A percentile compares a stretch with the other conserved stretches of the same genome.
These are phyloP conservation scores for Sitta carolinensis DNA, from an alignment of 2,797 vertebrate genomes.

Conservation along the genomic window DNA sequence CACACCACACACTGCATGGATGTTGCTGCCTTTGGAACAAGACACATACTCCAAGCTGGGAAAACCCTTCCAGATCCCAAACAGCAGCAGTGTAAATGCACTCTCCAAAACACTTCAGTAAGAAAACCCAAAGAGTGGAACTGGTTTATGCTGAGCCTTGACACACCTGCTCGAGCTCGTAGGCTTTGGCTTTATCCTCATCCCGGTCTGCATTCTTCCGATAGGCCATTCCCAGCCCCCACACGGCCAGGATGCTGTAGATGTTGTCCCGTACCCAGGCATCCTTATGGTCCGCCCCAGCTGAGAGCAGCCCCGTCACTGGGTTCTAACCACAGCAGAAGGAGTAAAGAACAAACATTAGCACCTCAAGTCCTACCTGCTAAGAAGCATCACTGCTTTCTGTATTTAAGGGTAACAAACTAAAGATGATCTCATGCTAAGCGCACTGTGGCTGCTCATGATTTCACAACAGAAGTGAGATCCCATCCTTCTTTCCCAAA, in stretches of 20 bases:
- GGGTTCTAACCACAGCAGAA: conserved; percentile 81
- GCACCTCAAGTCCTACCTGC: not conserved
- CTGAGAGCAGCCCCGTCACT: conserved; percentile 92
- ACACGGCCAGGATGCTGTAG: conserved; percentile 95
- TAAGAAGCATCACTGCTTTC: not conserved
- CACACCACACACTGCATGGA: fast-evolving
- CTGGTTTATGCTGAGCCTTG: fast-evolving
- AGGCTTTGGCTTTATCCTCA: conserved; percentile 98
- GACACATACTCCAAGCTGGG: fast-evolving
- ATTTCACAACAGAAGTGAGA: not conserved
- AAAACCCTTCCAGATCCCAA: not conserved
- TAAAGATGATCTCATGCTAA: not conserved
- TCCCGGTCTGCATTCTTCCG: conserved; percentile 97
- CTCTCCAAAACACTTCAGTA: fast-evolving
- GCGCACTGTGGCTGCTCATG: fast-evolving
- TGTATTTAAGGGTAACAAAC: not conserved
- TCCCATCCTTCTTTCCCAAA: not conserved
- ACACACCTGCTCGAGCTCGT: conserved; percentile 94
- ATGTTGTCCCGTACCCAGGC: conserved; percentile 98
- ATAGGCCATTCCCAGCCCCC: conserved; percentile 98
- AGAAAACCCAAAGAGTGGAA: not conserved
- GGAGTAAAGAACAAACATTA: not conserved
- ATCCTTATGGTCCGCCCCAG: conserved; percentile 89
- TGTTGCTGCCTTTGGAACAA: not conserved
- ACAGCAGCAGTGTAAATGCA: fast-evolving